Conservation (phyloP, 2,113 vertebrate genomes). For the Oophaga pumilio region DNA sequence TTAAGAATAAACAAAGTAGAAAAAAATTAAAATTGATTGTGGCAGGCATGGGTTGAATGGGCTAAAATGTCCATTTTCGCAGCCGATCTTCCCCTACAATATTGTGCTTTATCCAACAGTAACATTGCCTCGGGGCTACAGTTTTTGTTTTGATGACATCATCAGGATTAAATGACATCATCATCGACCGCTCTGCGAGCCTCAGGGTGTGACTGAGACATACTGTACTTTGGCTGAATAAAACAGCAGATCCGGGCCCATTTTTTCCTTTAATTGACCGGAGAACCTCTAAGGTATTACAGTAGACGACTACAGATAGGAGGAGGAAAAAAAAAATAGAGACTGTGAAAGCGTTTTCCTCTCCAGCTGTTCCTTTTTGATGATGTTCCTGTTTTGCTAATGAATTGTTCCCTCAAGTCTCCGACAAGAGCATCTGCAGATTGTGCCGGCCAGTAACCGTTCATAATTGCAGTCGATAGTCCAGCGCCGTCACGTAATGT, state of each 20-base stretch:
- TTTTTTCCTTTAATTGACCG: constrained; percentile 4
- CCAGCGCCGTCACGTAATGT: neutral
- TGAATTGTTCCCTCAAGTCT: neutral
- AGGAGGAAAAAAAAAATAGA: neutral
- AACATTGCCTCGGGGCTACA: neutral
- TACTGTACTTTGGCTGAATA: constrained; percentile 21
- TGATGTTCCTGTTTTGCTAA: constrained; percentile 12
- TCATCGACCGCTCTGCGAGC: neutral
- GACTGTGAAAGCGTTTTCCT: neutral
- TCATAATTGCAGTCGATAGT: constrained; percentile 49
- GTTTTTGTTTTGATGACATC: constrained; percentile 7
- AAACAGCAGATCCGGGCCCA: neutral
- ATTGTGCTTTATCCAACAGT: neutral
- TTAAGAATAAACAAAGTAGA: too few species aligned
- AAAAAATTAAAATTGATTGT: too few species aligned
- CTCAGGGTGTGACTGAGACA: constrained; percentile 15
- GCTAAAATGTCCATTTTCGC: neutral
- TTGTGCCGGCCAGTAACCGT: neutral
- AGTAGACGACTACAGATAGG: neutral
- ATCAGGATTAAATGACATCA: constrained; percentile 5
- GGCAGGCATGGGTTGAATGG: too few species aligned
- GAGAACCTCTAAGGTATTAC: constrained; percentile 2
- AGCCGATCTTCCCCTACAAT: neutral
- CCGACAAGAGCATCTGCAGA: neutral
- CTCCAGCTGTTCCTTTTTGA: constrained; percentile 30